phyloP scores from a whole-genome alignment of 2,888 invertebrate species.

The Odontomyia ornata region DNA sequence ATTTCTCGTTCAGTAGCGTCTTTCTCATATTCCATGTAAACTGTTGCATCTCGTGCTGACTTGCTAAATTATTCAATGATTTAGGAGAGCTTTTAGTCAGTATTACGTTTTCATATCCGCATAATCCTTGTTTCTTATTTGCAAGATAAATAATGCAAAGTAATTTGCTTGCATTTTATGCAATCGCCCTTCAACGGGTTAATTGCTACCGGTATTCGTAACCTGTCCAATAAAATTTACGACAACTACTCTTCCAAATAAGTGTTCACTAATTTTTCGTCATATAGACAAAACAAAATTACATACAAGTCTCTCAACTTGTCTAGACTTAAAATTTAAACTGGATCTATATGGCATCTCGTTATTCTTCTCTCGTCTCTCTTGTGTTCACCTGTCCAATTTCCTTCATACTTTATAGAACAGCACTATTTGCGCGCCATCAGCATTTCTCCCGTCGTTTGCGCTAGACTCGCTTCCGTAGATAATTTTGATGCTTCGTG shows the following conservation, averaged over 20 bases:
- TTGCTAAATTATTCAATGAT: too few relatives aligned
- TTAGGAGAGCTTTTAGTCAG: too few relatives aligned
- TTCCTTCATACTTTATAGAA: background rate
- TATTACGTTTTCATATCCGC: too few relatives aligned
- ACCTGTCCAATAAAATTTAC: too few relatives aligned
- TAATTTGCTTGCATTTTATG: too few relatives aligned
- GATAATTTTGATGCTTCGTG: background rate
- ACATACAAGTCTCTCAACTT: background rate
- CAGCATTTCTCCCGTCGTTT: background rate
- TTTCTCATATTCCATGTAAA: too few relatives aligned
- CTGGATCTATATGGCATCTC: background rate
- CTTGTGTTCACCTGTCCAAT: background rate
- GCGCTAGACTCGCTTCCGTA: background rate
- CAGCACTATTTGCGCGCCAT: background rate
- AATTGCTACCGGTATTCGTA: too few relatives aligned
- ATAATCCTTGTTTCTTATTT: too few relatives aligned
- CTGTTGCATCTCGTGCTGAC: too few relatives aligned
- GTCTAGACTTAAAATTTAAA: background rate
- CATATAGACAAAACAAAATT: background rate
- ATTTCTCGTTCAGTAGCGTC: too few relatives aligned
- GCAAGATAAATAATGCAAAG: too few relatives aligned
- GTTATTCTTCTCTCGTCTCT: background rate
- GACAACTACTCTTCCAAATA: slow-evolving; percentile 1
- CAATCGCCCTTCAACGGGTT: too few relatives aligned
- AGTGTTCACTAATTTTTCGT: background rate